These are phyloP conservation scores for Coregonus sp. DNA, from an alignment of 2,797 vertebrate genomes.

Conservation along the genomic window DNA sequence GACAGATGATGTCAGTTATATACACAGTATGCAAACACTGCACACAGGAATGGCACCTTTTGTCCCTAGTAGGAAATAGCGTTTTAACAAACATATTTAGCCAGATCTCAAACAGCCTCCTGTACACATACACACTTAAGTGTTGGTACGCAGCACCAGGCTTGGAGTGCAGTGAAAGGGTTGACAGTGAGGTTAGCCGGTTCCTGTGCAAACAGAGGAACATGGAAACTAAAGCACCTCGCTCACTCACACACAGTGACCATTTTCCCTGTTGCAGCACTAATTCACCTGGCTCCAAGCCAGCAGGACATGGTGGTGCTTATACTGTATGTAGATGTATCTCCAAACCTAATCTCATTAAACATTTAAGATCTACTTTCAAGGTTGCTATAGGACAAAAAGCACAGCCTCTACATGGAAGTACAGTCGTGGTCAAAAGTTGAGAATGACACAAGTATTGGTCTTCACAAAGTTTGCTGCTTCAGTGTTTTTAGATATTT, in stretches of 20 bases:
- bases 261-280: constrained; percentile 53
- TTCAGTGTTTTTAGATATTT: no score
- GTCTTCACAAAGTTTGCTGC: no score
- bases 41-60: constrained; percentile 17
- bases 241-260: constrained; percentile 43
- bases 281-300: constrained; percentile 59
- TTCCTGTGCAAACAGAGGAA: constrained; percentile 64
- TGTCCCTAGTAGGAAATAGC: neutral
- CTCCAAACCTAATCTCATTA: constrained; percentile 72
- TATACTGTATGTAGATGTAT: constrained; percentile 53
- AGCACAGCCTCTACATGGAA: constrained; percentile 34
- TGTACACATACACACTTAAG: constrained; percentile 26
- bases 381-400: constrained; percentile 63
- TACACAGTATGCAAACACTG: constrained; percentile 20
- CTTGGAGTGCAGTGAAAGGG: constrained; percentile 41
- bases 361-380: constrained; percentile 66
- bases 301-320: constrained; percentile 49
- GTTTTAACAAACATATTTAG: constrained; percentile 17
- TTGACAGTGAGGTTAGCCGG: constrained; percentile 47
- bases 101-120: constrained; percentile 17
- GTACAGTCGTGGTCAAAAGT: neutral
- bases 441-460: no score
- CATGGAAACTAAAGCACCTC: constrained; percentile 57
- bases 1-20: constrained; percentile 23
- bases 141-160: constrained; percentile 19